phyloP scores from a whole-genome alignment of 2,888 invertebrate genomes.

The Heliconius erato region DNA sequence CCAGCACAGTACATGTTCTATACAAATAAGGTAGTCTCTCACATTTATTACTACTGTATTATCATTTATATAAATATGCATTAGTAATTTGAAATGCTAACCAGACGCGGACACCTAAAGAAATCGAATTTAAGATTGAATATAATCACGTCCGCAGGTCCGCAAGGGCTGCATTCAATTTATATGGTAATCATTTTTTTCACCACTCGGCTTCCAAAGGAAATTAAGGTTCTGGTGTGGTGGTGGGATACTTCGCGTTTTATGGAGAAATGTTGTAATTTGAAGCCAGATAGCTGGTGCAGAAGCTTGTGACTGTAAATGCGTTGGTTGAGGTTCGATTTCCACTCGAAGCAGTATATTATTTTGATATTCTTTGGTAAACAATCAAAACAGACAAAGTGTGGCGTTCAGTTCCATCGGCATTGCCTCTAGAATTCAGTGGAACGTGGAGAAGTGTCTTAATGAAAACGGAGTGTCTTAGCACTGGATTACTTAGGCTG shows the following conservation, averaged over 20 bases:
- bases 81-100: conserved; percentile 49
- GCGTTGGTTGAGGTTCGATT: too few species aligned
- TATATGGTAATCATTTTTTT: conserved; percentile 48
- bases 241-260: neutral
- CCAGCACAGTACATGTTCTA: neutral
- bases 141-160: conserved; percentile 44
- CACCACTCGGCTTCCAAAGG: neutral
- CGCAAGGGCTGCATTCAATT: conserved; percentile 48
- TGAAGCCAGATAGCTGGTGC: too few species aligned
- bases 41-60: conserved; percentile 16
- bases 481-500: too few species aligned
- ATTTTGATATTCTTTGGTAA: too few species aligned
- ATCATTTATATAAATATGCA: conserved; percentile 48
- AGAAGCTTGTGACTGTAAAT: too few species aligned
- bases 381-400: too few species aligned
- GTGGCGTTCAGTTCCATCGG: too few species aligned
- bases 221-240: neutral
- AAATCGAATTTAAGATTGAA: conserved; percentile 51
- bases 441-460: too few species aligned
- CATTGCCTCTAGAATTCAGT: too few species aligned
- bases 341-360: too few species aligned
- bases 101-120: conserved; percentile 46
- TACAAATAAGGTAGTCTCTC: neutral
- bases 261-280: too few species aligned
- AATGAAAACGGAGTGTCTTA: too few species aligned